Evolutionary conservation across 2,113 vertebrate species (phyloP).

Genomic region (Chauna torquata): DNA sequence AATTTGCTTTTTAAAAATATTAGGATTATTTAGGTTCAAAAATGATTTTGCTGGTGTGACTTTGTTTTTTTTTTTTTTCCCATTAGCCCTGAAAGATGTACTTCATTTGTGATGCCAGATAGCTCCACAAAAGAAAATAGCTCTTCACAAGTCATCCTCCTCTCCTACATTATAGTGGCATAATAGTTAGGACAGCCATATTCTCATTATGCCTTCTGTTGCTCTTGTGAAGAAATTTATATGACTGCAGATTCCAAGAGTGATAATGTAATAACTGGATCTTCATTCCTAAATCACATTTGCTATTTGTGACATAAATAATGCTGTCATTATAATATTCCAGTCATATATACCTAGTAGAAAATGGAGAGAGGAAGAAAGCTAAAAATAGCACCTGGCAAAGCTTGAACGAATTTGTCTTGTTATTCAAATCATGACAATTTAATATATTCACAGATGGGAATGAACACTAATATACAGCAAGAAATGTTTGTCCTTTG

Average conservation of each 20-base stretch:
- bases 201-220: neutral
- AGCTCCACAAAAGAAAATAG: neutral
- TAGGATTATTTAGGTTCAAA: neutral
- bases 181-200: neutral
- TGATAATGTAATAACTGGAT: neutral
- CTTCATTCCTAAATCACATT: conserved; percentile 1
- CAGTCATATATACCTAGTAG: neutral
- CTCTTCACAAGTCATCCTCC: neutral
- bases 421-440: neutral
- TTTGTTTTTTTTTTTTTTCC: neutral
- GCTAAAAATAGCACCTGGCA: conserved; percentile 4
- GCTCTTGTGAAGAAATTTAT: neutral
- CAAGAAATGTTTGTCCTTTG: neutral
- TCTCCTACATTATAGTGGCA: neutral
- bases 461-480: neutral
- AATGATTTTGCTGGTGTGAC: fast-evolving
- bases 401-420: neutral
- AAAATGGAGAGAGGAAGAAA: neutral
- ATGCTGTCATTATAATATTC: neutral
- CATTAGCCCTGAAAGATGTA: neutral
- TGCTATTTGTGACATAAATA: neutral
- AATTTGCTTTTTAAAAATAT: neutral
- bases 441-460: neutral
- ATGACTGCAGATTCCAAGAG: neutral
- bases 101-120: neutral